These are phyloP conservation scores for Cantharis nigra DNA, from an alignment of 2,888 invertebrate species.

Conservation along the genomic window DNA sequence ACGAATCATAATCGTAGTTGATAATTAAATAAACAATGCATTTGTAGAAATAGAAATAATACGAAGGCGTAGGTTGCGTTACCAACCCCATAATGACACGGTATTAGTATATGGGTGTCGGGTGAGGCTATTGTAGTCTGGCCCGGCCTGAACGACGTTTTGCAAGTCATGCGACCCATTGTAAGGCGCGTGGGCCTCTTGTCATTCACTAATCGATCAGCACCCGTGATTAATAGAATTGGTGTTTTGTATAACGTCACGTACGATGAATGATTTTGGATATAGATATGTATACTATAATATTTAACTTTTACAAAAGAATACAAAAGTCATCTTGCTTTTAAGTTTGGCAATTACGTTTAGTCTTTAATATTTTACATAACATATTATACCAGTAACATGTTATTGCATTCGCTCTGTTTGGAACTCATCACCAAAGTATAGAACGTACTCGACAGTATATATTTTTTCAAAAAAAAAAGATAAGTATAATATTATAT, in stretches of 20 bases:
- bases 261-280: constrained; percentile 37
- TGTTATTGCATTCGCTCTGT: background rate
- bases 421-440: background rate
- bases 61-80: constrained; percentile 31
- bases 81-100: constrained; percentile 44
- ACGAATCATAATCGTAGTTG: background rate
- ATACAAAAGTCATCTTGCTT: constrained; percentile 30
- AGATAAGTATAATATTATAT: too few relatives aligned
- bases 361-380: background rate
- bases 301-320: constrained; percentile 14
- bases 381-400: background rate
- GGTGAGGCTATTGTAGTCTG: constrained; percentile 43
- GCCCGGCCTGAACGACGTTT: constrained; percentile 36
- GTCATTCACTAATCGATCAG: constrained; percentile 45
- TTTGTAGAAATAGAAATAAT: constrained; percentile 22
- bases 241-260: constrained; percentile 40
- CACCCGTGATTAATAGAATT: constrained; percentile 39
- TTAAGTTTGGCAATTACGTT: background rate
- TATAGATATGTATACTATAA: constrained; percentile 29
- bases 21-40: constrained; percentile 32
- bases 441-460: background rate
- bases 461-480: background rate
- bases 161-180: constrained; percentile 41
- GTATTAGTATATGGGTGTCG: constrained; percentile 40
- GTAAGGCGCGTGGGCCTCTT: constrained; percentile 33